These are phyloP conservation scores for Drosophila villosipedis DNA, from an alignment of 2,888 invertebrate species.

Conservation along the genomic window DNA sequence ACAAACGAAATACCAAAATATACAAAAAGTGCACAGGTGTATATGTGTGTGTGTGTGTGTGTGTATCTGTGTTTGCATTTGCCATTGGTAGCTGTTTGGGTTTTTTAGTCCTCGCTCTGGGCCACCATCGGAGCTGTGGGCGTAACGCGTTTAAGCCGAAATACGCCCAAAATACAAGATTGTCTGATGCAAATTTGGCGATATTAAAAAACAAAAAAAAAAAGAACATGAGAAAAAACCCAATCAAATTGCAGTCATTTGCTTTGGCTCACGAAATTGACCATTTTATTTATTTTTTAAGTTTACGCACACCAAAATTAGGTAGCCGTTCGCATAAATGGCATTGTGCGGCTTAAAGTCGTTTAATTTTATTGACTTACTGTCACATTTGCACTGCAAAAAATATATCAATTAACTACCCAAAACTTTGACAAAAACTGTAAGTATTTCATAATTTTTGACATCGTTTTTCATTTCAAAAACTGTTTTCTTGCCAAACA, in stretches of 20 bases:
- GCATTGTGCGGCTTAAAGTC: slow-evolving; percentile 17
- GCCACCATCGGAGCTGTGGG: slow-evolving; percentile 54
- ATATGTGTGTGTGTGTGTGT: background rate
- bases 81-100: slow-evolving; percentile 11
- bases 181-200: slow-evolving; percentile 70
- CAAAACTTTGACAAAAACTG: background rate
- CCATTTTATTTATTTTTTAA: slow-evolving; percentile 51
- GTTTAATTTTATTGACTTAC: slow-evolving; percentile 34
- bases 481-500: background rate
- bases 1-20: slow-evolving; percentile 43
- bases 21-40: slow-evolving; percentile 6
- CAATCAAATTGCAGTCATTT: slow-evolving; percentile 72
- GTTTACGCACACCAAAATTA: slow-evolving; percentile 39
- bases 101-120: slow-evolving; percentile 28
- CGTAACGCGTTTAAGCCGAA: slow-evolving; percentile 59
- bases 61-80: slow-evolving; percentile 28
- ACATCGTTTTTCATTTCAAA: background rate
- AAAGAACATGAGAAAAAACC: background rate
- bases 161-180: slow-evolving; percentile 40
- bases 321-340: slow-evolving; percentile 46
- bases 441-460: background rate
- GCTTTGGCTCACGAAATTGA: slow-evolving; percentile 36
- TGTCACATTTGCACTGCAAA: background rate
- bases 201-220: slow-evolving; percentile 45
- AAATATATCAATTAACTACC: background rate